Conservation (phyloP, 2,113 vertebrate species). For the Pedionomus torquatus region DNA sequence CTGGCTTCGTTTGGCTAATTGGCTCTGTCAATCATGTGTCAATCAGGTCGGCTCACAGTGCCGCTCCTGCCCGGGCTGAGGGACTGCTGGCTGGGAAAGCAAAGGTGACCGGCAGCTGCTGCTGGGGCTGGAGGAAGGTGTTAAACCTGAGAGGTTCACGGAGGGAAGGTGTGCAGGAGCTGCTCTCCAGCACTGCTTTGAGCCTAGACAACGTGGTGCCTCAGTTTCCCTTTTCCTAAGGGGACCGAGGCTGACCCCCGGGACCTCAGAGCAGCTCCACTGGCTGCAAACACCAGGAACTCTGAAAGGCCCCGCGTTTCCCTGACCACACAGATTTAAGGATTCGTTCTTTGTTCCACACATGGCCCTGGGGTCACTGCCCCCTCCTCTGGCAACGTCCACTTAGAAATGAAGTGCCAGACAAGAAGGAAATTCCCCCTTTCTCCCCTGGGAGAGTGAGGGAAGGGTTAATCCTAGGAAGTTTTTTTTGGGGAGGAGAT, state of each 20-base stretch:
- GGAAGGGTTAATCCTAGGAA: neutral
- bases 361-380: neutral
- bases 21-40: slow-evolving; percentile 61
- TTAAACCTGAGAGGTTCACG: neutral
- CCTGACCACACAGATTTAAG: neutral
- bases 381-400: neutral
- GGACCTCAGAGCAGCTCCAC: neutral
- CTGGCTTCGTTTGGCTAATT: slow-evolving; percentile 64
- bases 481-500: neutral
- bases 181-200: fast-evolving
- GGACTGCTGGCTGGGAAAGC: neutral
- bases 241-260: neutral
- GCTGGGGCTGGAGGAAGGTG: neutral
- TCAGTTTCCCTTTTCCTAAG: neutral
- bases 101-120: neutral
- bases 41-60: slow-evolving; percentile 1
- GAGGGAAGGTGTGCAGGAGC: neutral
- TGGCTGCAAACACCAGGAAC: neutral
- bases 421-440: neutral
- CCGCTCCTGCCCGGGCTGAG: neutral
- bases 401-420: neutral
- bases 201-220: neutral
- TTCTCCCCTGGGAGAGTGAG: neutral
- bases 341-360: neutral
- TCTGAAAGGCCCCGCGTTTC: neutral